Conservation (phyloP, 2,888 invertebrate species). For the Chelonus formosanus region DNA sequence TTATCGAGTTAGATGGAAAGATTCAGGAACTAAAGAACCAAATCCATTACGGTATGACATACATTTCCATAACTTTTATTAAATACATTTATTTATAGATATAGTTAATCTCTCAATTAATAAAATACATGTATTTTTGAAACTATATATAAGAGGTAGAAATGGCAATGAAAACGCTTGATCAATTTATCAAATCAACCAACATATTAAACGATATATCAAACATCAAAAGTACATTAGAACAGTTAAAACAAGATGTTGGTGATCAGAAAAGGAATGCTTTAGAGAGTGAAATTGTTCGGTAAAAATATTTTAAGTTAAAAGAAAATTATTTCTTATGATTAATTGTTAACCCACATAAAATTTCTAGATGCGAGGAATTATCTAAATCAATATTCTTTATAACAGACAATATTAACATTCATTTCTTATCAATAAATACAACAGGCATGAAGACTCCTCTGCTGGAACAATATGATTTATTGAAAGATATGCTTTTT, state of each 20-base stretch:
- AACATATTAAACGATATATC: constrained; percentile 1
- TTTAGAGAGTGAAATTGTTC: constrained; percentile 21
- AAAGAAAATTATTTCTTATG: too few relatives aligned
- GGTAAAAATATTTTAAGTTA: too few relatives aligned
- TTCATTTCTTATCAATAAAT: constrained; percentile 27
- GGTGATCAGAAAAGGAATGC: not conserved
- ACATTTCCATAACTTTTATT: not conserved
- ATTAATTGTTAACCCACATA: too few relatives aligned
- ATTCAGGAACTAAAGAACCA: not conserved
- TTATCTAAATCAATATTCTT: not conserved
- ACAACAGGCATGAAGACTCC: constrained; percentile 28
- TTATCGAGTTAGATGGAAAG: not conserved
- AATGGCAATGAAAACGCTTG: not conserved
- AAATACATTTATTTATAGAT: too few relatives aligned
- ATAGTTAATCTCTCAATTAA: too few relatives aligned
- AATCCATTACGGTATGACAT: not conserved
- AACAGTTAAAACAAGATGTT: not conserved
- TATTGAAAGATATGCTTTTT: constrained; percentile 33
- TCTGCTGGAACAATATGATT: constrained; percentile 31
- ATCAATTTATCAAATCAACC: constrained; percentile 14
- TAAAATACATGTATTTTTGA: not conserved
- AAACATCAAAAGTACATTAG: constrained; percentile 9
- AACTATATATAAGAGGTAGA: constrained; percentile 13
- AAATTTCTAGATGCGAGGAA: constrained; percentile 21
- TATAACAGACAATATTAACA: constrained; percentile 13